A percentile compares a stretch with the other conserved stretches of the same genome.
Conservation (phyloP, 2,797 vertebrate genomes). For the Carduelis carduelis region DNA sequence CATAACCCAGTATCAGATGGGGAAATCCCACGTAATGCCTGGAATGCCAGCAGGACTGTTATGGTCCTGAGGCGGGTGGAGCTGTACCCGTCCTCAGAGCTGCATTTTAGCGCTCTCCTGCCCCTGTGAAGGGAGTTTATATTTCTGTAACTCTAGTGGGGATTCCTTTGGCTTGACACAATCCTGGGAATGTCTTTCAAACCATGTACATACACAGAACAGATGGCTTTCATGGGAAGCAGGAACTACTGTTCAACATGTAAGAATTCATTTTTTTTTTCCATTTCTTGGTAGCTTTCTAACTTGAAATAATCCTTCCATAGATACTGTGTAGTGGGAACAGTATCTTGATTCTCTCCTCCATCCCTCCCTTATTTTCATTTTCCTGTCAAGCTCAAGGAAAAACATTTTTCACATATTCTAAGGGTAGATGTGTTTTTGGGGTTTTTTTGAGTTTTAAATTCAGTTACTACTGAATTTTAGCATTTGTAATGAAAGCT, state of each 20-base stretch:
- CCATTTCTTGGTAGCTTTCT: conserved; percentile 16
- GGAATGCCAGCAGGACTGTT: conserved; percentile 21
- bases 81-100: background rate
- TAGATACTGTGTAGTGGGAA: background rate
- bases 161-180: conserved; percentile 65
- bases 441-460: background rate
- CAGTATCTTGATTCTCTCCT: background rate
- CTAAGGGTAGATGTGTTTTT: background rate
- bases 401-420: background rate
- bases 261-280: background rate
- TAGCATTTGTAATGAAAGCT: background rate
- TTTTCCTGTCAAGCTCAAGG: background rate
- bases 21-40: conserved; percentile 3
- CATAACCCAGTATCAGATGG: conserved; percentile 30
- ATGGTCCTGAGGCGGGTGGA: background rate
- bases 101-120: background rate
- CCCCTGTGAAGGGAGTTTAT: conserved; percentile 17
- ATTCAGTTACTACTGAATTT: background rate
- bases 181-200: conserved; percentile 60
- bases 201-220: conserved; percentile 12
- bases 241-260: conserved; percentile 27
- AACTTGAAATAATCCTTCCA: background rate
- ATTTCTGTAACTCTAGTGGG: conserved; percentile 62
- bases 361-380: background rate
- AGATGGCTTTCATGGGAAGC: conserved; percentile 63